Evolutionary conservation across 2,888 invertebrate species (phyloP), one percentile per base, ranked within the genome.

Genomic region (Rhopalosiphum nymphaeae): DNA sequence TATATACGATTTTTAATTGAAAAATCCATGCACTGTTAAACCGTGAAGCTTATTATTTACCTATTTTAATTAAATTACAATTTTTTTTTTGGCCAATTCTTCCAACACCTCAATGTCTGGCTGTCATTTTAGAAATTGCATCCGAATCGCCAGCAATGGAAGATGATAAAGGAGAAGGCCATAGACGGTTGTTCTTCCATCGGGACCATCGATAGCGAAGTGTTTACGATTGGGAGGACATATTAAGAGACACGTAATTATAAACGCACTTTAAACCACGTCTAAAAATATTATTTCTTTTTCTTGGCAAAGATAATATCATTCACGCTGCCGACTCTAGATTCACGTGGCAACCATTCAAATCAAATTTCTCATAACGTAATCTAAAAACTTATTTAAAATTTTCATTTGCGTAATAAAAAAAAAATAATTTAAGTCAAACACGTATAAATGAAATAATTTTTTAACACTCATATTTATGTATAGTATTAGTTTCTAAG

Each of bases 161-260:
- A 94, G 94, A 94, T 91, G 94, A 91, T 94, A 91, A 91, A 93
- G 85, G 49, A 92, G 42, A 61, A 93, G 21, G 86, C 25, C 86
- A 67, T 13, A 53, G 49, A 67, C 94, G n/a, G 91, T 57, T 46
- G 89, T 94, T 94, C 90, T 94, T 91, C 94, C 94, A 86, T 86
- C 91, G 91, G 49, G 91, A 94, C 44, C 90, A 94, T 94, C 94
- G 94, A 94, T 94, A 94, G 61, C 94, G 90, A 67, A 90, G 85
- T 42, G 93, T 93, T 93, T 90, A 57, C 57, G 89, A 57, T 57
- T 85, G 89, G 91, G 91, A 91, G 94, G 91, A 94, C 94, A 61
- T 94, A 87, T 86, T 61, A 87, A 94, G 94, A 94, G 86, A 86
- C 94, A 94, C 91, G 94, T 94, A 94, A 94, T 94, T 93, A 93